A percentile compares a stretch with the other conserved stretches of the same genome.
Conservation (phyloP, 2,113 vertebrate genomes). For the Tychaedon coryphoeus region DNA sequence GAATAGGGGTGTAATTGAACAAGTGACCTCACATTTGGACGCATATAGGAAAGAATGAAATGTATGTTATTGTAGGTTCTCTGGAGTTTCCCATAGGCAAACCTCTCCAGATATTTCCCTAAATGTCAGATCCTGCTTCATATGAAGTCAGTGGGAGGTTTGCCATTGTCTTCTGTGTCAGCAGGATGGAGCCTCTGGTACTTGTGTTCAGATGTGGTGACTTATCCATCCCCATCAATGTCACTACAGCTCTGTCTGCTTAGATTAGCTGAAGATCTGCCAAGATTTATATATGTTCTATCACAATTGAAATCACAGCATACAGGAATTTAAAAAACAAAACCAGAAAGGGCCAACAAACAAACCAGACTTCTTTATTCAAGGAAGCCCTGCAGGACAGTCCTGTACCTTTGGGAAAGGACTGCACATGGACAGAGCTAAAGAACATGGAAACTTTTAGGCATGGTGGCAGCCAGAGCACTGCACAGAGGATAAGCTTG, state of each 20-base stretch:
- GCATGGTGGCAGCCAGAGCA: fast-evolving
- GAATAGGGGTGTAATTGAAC: constrained; percentile 31
- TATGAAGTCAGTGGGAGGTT: background rate
- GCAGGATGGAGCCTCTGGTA: background rate
- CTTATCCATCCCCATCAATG: background rate
- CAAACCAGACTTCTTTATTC: background rate
- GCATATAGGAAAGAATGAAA: constrained; percentile 22
- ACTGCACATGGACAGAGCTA: background rate
- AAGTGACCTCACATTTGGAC: constrained; percentile 34
- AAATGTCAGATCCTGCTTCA: constrained; percentile 14
- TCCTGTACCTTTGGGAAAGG: background rate
- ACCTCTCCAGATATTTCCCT: background rate
- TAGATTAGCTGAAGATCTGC: background rate
- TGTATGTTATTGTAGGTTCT: constrained; percentile 3
- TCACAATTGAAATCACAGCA: background rate
- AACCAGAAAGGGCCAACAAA: background rate
- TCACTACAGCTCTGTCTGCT: background rate
- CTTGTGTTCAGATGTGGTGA: background rate
- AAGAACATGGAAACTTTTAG: background rate
- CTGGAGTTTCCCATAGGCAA: background rate
- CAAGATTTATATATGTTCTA: background rate
- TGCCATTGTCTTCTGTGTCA: constrained; percentile 27
- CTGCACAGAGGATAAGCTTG: fast-evolving
- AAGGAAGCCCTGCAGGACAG: background rate
- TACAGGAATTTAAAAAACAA: background rate